Evolutionary conservation across 2,797 vertebrate genomes (phyloP).

Genomic region (Girardinus metallicus): DNA sequence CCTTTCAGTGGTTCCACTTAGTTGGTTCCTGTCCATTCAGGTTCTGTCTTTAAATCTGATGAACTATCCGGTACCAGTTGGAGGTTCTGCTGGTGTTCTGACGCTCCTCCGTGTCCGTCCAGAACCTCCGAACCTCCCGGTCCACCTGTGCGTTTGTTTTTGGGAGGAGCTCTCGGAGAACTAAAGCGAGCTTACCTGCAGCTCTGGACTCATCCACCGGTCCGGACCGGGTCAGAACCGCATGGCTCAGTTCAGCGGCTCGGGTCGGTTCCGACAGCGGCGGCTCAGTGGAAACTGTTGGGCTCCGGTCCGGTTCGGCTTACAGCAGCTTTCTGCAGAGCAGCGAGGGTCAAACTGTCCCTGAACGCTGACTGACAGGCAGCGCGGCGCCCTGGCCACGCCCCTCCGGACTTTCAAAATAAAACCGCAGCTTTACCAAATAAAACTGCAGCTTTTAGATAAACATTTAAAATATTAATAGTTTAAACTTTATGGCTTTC

Average conservation of each 20-base stretch:
- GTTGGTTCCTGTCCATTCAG: background rate
- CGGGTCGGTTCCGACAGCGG: background rate
- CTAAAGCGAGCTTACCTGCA: conserved; percentile 58
- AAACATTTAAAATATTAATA: background rate
- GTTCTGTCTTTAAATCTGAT: background rate
- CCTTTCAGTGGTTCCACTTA: background rate
- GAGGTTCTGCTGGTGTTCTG: too few relatives aligned
- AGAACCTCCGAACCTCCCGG: background rate
- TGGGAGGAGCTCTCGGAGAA: background rate
- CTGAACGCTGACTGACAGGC: conserved; percentile 26
- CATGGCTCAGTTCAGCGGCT: conserved; percentile 46
- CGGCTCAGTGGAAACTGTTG: conserved; percentile 11
- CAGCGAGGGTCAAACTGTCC: background rate
- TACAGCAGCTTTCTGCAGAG: background rate
- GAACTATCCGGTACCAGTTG: background rate
- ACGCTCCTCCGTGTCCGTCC: background rate
- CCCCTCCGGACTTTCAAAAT: conserved; percentile 11
- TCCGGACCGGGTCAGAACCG: conserved; percentile 27
- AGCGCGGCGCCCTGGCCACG: background rate
- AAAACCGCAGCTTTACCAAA: background rate
- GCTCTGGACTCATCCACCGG: conserved; percentile 28
- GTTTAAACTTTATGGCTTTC: background rate
- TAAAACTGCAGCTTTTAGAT: background rate
- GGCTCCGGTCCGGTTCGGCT: conserved; percentile 28
- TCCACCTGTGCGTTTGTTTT: background rate